phyloP scores from a whole-genome alignment of 2,888 invertebrate species.

The Branchellion lobata region DNA sequence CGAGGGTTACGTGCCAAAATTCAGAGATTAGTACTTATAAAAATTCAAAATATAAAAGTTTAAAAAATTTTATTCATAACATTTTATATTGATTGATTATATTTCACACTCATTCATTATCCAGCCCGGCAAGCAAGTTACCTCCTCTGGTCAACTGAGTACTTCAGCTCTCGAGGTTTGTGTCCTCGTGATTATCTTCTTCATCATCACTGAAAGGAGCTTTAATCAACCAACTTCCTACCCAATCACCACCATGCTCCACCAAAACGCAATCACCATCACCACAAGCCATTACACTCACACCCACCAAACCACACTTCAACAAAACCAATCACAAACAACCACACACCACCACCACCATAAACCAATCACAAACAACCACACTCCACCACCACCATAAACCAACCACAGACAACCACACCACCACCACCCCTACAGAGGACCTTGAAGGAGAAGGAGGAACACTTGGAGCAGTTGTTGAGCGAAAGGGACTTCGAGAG shows the following conservation, averaged over 20 bases:
- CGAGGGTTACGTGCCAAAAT: too few relatives aligned
- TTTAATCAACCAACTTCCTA: too few relatives aligned
- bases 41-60: too few relatives aligned
- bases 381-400: too few relatives aligned
- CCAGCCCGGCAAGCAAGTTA: neutral
- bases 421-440: conserved; percentile 70
- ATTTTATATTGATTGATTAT: too few relatives aligned
- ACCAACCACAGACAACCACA: too few relatives aligned
- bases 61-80: too few relatives aligned
- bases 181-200: neutral
- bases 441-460: conserved; percentile 85
- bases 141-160: neutral
- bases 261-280: neutral
- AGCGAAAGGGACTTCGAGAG: conserved; percentile 87
- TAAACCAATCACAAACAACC: too few relatives aligned
- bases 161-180: neutral
- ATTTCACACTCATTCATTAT: too few relatives aligned
- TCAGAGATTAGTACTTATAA: too few relatives aligned
- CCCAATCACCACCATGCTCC: neutral
- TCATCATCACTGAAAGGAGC: conserved; percentile 25
- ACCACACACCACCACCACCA: too few relatives aligned
- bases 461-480: conserved; percentile 86
- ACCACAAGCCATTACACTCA: too few relatives aligned
- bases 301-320: neutral
- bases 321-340: neutral